Percentiles rank a stretch among this genome's conserved stretches.
These are phyloP conservation scores for Sula dactylatra DNA, from an alignment of 2,113 vertebrate genomes.

Conservation along the genomic window DNA sequence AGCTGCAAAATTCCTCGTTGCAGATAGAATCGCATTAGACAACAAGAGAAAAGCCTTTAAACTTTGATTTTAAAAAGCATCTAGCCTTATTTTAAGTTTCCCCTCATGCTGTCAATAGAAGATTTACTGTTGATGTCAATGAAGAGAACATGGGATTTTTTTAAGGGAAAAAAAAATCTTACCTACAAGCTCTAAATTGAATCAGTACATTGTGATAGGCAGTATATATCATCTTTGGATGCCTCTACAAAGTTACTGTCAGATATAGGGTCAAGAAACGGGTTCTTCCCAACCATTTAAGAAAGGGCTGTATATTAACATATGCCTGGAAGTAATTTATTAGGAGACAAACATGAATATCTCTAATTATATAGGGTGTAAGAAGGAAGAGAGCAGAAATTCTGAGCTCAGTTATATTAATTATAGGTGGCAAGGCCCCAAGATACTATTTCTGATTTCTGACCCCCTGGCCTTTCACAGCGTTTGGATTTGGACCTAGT, in stretches of 20 bases:
- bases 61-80: background rate
- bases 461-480: background rate
- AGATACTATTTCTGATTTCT: background rate
- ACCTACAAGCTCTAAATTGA: slow-evolving; percentile 22
- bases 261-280: background rate
- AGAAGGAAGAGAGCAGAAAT: background rate
- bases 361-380: background rate
- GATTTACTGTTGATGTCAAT: background rate
- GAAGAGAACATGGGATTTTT: background rate
- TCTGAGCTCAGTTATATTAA: background rate
- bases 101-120: background rate
- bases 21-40: background rate
- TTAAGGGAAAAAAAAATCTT: background rate
- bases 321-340: background rate
- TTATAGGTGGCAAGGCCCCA: background rate
- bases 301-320: background rate
- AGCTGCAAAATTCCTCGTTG: background rate
- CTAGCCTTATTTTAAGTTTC: background rate
- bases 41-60: background rate
- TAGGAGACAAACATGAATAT: background rate
- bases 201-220: background rate
- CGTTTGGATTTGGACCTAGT: background rate
- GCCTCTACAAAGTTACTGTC: background rate
- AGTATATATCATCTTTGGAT: background rate
- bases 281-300: background rate